Percentiles rank a stretch among this genome's conserved stretches.
Evolutionary conservation across 2,797 vertebrate genomes (phyloP).

Genomic region (Amniataba percoides): DNA sequence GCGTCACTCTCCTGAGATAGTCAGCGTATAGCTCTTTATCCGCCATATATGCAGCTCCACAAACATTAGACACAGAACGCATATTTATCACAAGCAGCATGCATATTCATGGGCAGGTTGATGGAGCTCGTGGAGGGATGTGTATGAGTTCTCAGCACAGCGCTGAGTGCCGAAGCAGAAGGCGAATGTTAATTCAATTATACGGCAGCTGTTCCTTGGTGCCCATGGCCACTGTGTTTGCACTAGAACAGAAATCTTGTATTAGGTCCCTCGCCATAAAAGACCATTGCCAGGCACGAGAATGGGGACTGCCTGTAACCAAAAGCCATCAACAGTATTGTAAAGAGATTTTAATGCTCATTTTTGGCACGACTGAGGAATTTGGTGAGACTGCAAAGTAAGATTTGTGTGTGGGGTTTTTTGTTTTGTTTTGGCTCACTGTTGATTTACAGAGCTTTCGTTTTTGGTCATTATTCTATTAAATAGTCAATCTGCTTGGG

Average conservation of each 20-base stretch:
- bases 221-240: slow-evolving; percentile 83
- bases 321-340: slow-evolving; percentile 79
- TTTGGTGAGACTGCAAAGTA: slow-evolving; percentile 58
- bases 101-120: slow-evolving; percentile 84
- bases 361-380: slow-evolving; percentile 62
- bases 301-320: slow-evolving; percentile 77
- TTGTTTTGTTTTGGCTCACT: slow-evolving; percentile 55
- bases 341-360: slow-evolving; percentile 78
- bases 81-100: slow-evolving; percentile 75
- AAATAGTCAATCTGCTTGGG: slow-evolving; percentile 68
- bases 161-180: slow-evolving; percentile 83
- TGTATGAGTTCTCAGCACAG: slow-evolving; percentile 78
- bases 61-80: slow-evolving; percentile 72
- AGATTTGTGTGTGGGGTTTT: slow-evolving; percentile 61
- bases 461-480: slow-evolving; percentile 67
- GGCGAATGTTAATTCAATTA: slow-evolving; percentile 89
- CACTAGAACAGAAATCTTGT: slow-evolving; percentile 83
- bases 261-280: slow-evolving; percentile 82
- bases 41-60: slow-evolving; percentile 70
- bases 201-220: slow-evolving; percentile 86
- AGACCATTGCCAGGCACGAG: slow-evolving; percentile 76
- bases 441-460: slow-evolving; percentile 72
- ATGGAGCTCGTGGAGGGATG: slow-evolving; percentile 82
- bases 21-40: slow-evolving; percentile 67
- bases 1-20: slow-evolving; percentile 59